Percentiles rank a stretch among this genome's conserved stretches.
Conservation (phyloP, 2,888 invertebrate genomes). For the Volucella zonaria region DNA sequence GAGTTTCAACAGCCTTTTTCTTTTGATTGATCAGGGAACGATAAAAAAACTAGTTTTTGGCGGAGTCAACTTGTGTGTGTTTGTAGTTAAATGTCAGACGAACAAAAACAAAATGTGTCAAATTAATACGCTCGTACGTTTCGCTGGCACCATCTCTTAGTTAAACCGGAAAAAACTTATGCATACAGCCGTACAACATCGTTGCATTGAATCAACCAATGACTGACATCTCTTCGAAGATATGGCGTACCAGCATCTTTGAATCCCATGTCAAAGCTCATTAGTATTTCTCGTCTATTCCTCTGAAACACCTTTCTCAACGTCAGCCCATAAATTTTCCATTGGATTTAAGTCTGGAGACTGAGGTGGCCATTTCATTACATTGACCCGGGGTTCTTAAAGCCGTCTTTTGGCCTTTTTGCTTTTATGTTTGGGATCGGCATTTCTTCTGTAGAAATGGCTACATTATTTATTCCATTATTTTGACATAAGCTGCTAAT, state of each 20-base stretch:
- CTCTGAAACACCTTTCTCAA: slow-evolving; percentile 31
- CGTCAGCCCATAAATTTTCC: slow-evolving; percentile 61
- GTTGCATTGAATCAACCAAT: slow-evolving; percentile 22
- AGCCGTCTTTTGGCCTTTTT: slow-evolving; percentile 55
- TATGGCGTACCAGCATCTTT: slow-evolving; percentile 31
- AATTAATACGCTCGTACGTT: no score
- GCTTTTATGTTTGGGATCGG: no score
- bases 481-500: slow-evolving; percentile 60
- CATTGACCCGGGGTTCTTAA: slow-evolving; percentile 35
- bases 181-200: slow-evolving; percentile 18
- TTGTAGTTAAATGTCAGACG: no score
- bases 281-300: slow-evolving; percentile 38
- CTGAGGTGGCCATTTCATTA: slow-evolving; percentile 63
- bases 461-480: slow-evolving; percentile 63
- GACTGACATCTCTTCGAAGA: slow-evolving; percentile 28
- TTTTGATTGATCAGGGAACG: no score
- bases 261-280: slow-evolving; percentile 22
- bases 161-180: no score
- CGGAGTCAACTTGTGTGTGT: no score
- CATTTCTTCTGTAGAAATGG: slow-evolving; percentile 62
- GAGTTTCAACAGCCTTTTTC: no score
- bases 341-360: slow-evolving; percentile 68
- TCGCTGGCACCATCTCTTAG: no score
- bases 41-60: no score
- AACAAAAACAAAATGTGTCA: no score